Evolutionary conservation across 2,888 invertebrate genomes (phyloP).

Genomic region (Abrostola tripartita): DNA sequence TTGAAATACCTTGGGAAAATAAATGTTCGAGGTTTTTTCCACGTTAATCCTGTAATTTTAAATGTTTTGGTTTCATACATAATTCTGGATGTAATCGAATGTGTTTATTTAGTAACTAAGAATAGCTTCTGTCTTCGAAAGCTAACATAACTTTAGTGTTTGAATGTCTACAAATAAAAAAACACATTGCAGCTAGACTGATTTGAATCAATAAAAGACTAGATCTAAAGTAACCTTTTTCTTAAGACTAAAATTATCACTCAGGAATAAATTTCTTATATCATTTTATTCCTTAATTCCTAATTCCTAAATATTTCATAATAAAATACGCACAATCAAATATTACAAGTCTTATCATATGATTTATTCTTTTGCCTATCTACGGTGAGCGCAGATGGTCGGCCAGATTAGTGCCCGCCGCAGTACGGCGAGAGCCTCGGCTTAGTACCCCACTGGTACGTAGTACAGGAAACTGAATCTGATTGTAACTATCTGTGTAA

Average conservation of each 20-base stretch:
- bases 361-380: conserved; percentile 5
- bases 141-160: no score
- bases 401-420: conserved; percentile 33
- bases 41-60: conserved; percentile 35
- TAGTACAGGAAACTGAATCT: conserved; percentile 9
- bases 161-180: no score
- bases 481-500: conserved; percentile 32
- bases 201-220: no score
- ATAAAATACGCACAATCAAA: no score
- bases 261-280: no score
- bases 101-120: neutral
- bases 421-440: conserved; percentile 27
- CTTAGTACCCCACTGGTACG: conserved; percentile 22
- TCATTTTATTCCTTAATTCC: no score
- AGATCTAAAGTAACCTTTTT: no score
- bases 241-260: no score
- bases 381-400: conserved; percentile 40
- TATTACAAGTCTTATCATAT: no score
- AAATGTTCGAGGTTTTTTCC: conserved; percentile 47
- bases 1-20: conserved; percentile 76
- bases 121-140: neutral
- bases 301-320: no score
- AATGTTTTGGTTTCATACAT: conserved; percentile 18
- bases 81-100: neutral
- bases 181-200: no score